Conservation (phyloP, 2,888 invertebrate genomes). For the Mesopsocus fuscifrons region DNA sequence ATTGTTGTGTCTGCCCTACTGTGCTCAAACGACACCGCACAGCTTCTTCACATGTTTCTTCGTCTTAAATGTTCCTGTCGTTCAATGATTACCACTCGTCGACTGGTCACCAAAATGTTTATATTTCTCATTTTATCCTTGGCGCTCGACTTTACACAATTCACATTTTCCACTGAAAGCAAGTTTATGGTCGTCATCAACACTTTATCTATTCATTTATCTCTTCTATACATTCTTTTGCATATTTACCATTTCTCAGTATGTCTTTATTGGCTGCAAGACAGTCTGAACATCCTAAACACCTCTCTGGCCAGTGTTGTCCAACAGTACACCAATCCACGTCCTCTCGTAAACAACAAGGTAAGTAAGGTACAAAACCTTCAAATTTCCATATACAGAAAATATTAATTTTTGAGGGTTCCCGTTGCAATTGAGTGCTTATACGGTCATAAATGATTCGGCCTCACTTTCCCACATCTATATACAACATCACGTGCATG, state of each 20-base stretch:
- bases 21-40: not conserved
- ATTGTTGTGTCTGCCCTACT: not conserved
- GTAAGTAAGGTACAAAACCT: no score
- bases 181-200: not conserved
- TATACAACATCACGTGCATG: no score
- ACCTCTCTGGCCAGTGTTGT: no score
- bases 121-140: not conserved
- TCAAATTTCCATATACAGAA: no score
- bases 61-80: not conserved
- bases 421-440: no score
- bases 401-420: no score
- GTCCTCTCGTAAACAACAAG: no score
- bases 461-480: no score
- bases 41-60: not conserved
- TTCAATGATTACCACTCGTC: not conserved
- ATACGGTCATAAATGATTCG: no score
- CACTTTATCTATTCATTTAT: not conserved
- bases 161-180: not conserved
- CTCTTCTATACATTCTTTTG: not conserved
- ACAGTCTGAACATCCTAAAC: no score
- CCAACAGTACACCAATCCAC: no score
- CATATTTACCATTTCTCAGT: not conserved
- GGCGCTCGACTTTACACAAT: not conserved
- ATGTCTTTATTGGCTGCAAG: not conserved
- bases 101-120: no score